Evolutionary conservation across 1,140 invertebrate species (phyloP).

Genomic region (Dysdera silvatica): DNA sequence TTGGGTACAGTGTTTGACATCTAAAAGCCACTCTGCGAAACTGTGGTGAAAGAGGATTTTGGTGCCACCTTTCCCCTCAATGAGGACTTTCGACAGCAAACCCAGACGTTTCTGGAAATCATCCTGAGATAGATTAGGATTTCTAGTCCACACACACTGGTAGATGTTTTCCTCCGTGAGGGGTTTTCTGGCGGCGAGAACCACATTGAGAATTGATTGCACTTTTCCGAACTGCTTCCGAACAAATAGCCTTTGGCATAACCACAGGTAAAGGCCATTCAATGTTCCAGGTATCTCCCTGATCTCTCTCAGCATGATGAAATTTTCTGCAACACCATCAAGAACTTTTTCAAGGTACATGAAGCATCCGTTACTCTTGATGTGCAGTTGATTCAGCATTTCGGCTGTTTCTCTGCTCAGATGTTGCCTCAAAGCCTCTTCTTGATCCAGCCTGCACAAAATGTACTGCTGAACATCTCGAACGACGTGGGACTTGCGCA

Average conservation of each 20-base stretch:
- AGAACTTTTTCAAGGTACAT: constrained; percentile 86
- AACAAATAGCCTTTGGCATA: constrained; percentile 84
- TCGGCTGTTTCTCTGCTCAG: constrained; percentile 79
- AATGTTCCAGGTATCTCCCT: constrained; percentile 88
- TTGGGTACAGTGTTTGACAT: constrained; percentile 93
- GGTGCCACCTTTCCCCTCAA: constrained; percentile 51
- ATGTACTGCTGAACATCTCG: constrained; percentile 94
- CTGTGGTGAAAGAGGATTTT: constrained; percentile 79
- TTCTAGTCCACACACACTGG: constrained; percentile 70
- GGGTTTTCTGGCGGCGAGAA: constrained; percentile 75
- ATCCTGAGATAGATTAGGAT: constrained; percentile 66
- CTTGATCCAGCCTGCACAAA: constrained; percentile 74
- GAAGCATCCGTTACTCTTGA: constrained; percentile 93
- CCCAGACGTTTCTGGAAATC: constrained; percentile 76
- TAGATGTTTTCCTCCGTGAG: constrained; percentile 69
- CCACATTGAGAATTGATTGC: constrained; percentile 70
- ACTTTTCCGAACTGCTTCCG: constrained; percentile 81
- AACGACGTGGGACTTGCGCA: constrained; percentile 70
- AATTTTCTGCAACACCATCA: constrained; percentile 84
- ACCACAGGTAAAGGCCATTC: constrained; percentile 89
- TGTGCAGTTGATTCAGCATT: constrained; percentile 88
- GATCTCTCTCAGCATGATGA: constrained; percentile 74
- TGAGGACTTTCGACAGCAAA: constrained; percentile 63
- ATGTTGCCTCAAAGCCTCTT: constrained; percentile 68
- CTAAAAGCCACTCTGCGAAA: constrained; percentile 86